phyloP scores from a whole-genome alignment of 2,797 vertebrate genomes.

The Enteromius radiatus region DNA sequence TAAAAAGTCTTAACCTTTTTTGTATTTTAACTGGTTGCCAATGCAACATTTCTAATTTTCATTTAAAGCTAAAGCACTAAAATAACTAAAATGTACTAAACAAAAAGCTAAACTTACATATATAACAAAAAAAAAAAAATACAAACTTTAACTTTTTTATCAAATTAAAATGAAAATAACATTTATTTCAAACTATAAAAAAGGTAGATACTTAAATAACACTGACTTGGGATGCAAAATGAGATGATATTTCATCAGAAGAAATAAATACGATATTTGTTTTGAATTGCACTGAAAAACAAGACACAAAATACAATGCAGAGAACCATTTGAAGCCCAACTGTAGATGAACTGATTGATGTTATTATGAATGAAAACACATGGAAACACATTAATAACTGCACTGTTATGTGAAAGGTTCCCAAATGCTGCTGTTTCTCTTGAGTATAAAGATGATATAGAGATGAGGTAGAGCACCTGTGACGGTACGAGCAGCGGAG shows the following conservation, averaged over 20 bases:
- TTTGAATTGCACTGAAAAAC: not conserved
- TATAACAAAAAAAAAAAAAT: not conserved
- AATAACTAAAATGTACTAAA: not conserved
- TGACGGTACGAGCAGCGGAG: constrained; percentile 93
- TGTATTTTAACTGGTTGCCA: too few species aligned
- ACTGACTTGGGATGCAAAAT: not conserved
- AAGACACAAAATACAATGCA: not conserved
- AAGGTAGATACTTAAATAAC: not conserved
- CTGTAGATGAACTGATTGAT: not conserved
- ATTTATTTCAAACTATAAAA: not conserved
- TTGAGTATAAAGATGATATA: not conserved
- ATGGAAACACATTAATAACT: not conserved
- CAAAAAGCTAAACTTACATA: not conserved
- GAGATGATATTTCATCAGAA: not conserved
- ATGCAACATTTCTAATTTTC: too few species aligned
- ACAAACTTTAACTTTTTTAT: not conserved
- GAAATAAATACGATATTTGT: too few species aligned
- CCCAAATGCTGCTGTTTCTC: not conserved
- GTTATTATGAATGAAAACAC: not conserved
- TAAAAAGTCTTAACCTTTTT: too few species aligned
- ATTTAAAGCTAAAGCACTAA: not conserved
- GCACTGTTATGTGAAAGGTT: not conserved
- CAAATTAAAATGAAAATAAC: too few species aligned
- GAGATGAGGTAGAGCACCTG: constrained; percentile 65
- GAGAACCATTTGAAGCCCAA: not conserved